Conservation (phyloP, 2,888 invertebrate genomes). For the Brassicogethes aeneus region DNA sequence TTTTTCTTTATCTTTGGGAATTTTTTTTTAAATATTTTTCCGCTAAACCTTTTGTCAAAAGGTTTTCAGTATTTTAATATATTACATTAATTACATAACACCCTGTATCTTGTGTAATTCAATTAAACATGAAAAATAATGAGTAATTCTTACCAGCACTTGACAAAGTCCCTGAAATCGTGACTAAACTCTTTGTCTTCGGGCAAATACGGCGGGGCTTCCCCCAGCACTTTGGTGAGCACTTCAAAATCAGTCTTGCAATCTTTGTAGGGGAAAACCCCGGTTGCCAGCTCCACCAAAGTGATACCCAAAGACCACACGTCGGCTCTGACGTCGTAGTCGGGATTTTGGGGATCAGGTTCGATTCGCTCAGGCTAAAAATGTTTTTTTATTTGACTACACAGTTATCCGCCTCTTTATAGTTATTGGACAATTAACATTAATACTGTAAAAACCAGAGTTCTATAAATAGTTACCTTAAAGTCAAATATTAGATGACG, state of each 20-base stretch:
- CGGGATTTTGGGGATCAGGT: slow-evolving; percentile 84
- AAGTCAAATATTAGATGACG: no score
- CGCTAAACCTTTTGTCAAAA: no score
- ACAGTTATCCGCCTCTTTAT: no score
- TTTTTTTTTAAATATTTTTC: no score
- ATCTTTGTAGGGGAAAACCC: slow-evolving; percentile 88
- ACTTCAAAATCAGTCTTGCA: slow-evolving; percentile 98
- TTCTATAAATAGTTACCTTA: no score
- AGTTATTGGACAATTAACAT: no score
- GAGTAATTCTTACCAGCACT: slow-evolving; percentile 88
- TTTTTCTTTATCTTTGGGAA: no score
- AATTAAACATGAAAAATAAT: slow-evolving; percentile 27
- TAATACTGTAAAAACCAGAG: no score
- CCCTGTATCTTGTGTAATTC: no score
- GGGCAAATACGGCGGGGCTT: slow-evolving; percentile 82
- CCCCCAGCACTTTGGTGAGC: slow-evolving; percentile 77
- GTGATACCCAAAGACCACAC: slow-evolving; percentile 99
- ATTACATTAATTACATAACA: no score
- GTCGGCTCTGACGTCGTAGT: slow-evolving; percentile 98
- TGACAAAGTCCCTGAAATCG: slow-evolving; percentile 86
- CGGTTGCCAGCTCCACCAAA: slow-evolving; percentile 92
- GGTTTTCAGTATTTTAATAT: no score
- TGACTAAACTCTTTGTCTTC: slow-evolving; percentile 65
- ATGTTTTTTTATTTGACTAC: no score
- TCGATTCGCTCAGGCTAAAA: slow-evolving; percentile 92